These are phyloP conservation scores for Coenonympha arcania DNA, from an alignment of 2,888 invertebrate genomes.

Conservation along the genomic window DNA sequence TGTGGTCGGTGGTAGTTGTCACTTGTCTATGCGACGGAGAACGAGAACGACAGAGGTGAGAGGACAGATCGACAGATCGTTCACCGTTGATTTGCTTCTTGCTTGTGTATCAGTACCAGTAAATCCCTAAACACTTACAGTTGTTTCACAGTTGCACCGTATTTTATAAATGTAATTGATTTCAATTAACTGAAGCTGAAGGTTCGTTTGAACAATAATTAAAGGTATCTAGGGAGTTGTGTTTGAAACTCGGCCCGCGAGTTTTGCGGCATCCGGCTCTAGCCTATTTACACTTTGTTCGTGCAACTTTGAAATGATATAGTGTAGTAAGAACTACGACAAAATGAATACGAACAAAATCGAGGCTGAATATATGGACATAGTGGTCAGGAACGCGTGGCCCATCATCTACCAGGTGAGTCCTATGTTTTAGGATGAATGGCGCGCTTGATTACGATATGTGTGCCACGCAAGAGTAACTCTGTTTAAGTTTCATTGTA, in stretches of 20 bases:
- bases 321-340: slow-evolving; percentile 36
- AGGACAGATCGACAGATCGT: too few species aligned
- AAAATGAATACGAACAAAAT: slow-evolving; percentile 54
- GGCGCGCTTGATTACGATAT: slow-evolving; percentile 33
- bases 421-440: slow-evolving; percentile 39
- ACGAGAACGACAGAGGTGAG: too few species aligned
- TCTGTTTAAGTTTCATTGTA: too few species aligned
- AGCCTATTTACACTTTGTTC: slow-evolving; percentile 33
- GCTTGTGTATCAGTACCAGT: too few species aligned
- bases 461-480: slow-evolving; percentile 45
- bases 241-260: slow-evolving; percentile 26
- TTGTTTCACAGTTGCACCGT: too few species aligned
- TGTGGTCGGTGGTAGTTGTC: too few species aligned
- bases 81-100: too few species aligned
- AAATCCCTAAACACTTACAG: too few species aligned
- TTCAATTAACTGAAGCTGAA: background rate
- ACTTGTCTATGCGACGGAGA: too few species aligned
- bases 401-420: slow-evolving; percentile 80
- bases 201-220: slow-evolving; percentile 1
- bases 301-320: slow-evolving; percentile 40
- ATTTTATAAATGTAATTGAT: background rate
- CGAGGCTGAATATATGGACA: slow-evolving; percentile 82
- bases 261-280: slow-evolving; percentile 40
- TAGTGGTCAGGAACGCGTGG: slow-evolving; percentile 82
- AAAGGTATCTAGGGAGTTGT: slow-evolving; percentile 3